These are phyloP conservation scores for Watsonalla cultraria DNA, from an alignment of 2,888 invertebrate genomes.

Conservation along the genomic window DNA sequence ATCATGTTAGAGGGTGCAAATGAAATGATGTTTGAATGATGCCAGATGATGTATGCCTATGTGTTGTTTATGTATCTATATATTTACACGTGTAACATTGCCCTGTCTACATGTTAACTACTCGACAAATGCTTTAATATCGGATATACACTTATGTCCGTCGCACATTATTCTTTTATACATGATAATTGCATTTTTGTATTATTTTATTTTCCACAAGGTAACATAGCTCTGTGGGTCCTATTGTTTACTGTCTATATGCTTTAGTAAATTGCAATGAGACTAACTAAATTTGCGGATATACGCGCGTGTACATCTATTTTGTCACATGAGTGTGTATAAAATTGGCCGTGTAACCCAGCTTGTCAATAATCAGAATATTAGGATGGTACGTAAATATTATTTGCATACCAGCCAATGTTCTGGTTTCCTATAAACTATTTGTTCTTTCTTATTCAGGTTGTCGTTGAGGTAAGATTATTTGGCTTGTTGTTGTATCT, in stretches of 20 bases:
- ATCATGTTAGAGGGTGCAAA: conserved; percentile 6
- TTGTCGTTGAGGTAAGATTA: conserved; percentile 66
- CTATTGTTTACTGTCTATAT: conserved; percentile 6
- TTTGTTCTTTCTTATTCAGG: conserved; percentile 63
- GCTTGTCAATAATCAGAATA: conserved; percentile 29
- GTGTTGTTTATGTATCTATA: conserved; percentile 27
- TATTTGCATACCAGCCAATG: conserved; percentile 17
- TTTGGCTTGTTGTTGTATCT: conserved; percentile 49
- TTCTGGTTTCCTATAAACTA: conserved; percentile 25
- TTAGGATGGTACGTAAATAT: conserved; percentile 18
- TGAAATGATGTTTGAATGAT: conserved; percentile 3
- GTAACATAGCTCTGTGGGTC: conserved; percentile 4
- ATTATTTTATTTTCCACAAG: conserved; percentile 7
- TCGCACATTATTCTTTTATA: conserved; percentile 16
- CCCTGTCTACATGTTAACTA: conserved; percentile 24
- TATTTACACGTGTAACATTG: conserved; percentile 21
- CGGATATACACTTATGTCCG: conserved; percentile 7
- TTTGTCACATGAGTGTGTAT: conserved; percentile 7
- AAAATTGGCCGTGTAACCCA: conserved; percentile 21
- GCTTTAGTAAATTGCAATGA: conserved; percentile 26
- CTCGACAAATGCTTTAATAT: conserved; percentile 5
- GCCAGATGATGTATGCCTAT: conserved; percentile 19
- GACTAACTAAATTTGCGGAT: conserved; percentile 19
- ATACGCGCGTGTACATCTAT: conserved; percentile 15
- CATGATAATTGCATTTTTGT: conserved; percentile 8